Percentiles rank a stretch among this genome's conserved stretches.
Conservation (phyloP, 2,113 vertebrate species). For the Heterochromis multidens region DNA sequence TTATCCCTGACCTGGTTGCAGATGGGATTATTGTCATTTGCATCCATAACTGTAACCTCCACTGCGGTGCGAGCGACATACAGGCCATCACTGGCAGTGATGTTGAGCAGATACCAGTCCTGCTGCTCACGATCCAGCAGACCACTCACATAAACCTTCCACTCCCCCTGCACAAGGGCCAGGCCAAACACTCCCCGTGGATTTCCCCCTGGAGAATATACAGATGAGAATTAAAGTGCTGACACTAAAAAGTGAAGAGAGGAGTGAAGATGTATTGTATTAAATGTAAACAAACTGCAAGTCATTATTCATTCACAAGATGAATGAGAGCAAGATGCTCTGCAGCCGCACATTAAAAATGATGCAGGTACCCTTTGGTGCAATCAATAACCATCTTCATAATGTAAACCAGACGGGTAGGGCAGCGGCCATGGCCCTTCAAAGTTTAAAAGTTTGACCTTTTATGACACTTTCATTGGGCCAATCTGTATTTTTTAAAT, state of each 20-base stretch:
- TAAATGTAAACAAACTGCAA: neutral
- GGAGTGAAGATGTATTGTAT: neutral
- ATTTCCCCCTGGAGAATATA: conserved; percentile 81
- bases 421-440: neutral
- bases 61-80: conserved; percentile 86
- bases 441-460: conserved; percentile 28
- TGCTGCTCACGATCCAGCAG: conserved; percentile 92
- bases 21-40: conserved; percentile 93
- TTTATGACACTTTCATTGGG: conserved; percentile 32
- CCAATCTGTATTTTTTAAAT: conserved; percentile 37
- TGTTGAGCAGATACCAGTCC: conserved; percentile 90
- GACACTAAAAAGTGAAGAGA: neutral
- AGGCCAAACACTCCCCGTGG: conserved; percentile 87
- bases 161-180: conserved; percentile 88
- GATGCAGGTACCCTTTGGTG: neutral
- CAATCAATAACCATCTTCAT: conserved; percentile 25
- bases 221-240: neutral
- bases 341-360: neutral
- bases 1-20: conserved; percentile 87
- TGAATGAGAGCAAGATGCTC: neutral
- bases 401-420: neutral
- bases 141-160: conserved; percentile 93
- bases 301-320: neutral
- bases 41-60: conserved; percentile 89
- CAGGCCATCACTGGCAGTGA: conserved; percentile 92